Base-by-base conservation (phyloP, 2,113 vertebrate species). In the Apodemus speciosus region DNA sequence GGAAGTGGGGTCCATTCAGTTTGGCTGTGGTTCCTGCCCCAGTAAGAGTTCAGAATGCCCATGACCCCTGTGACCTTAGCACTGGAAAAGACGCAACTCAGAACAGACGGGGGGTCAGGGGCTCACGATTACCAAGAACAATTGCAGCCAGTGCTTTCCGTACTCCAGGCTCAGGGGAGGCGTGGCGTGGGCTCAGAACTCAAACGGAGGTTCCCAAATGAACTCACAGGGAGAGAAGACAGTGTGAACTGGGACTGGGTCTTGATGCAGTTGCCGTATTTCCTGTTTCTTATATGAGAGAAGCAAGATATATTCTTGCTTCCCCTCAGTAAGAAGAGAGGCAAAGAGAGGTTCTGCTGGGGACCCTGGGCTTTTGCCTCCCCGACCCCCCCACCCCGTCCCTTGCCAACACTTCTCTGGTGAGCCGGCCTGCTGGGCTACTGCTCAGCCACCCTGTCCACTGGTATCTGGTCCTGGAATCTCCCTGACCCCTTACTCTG, bases 91-190 rank as follows among this genome's bases (percentile, higher is more conserved):
- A 23, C 3, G 32, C 38, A 21, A 6, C 6, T 86, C 20, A 15
- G 46, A 49, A 64, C 35, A 18, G 25, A 1, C 0, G 0, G 62
- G 56, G 40, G 32, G 21, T 1, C 0, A 0, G 62, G 35, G 43
- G 43, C 43, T 10, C 0, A 20, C 9, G 30, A 21, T 16, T 4
- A 9, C 43, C 4, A 20, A n/a, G 72, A 75, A 7, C 10, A 35
- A 2, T 2, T 2, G 0, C 3, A 1, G 9, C 3, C 0, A 32
- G 13, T 0, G n/a, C 0, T 66, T 46, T 21, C 77, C 58, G 35
- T 21, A 20, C 6, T 51, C 60, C 16, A 1, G 64, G 15, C n/a
- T 60, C 56, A 40, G 13, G 79, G 32, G n/a, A 58, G 56, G 13
- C 11, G 46, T 2, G 16, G 16, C 2, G 6, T 9, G 9, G 23